Percentiles rank a stretch among this genome's conserved stretches.
These are phyloP conservation scores for Phymorhynchus buccinoides DNA, from an alignment of 1,140 invertebrate genomes.

Conservation along the genomic window DNA sequence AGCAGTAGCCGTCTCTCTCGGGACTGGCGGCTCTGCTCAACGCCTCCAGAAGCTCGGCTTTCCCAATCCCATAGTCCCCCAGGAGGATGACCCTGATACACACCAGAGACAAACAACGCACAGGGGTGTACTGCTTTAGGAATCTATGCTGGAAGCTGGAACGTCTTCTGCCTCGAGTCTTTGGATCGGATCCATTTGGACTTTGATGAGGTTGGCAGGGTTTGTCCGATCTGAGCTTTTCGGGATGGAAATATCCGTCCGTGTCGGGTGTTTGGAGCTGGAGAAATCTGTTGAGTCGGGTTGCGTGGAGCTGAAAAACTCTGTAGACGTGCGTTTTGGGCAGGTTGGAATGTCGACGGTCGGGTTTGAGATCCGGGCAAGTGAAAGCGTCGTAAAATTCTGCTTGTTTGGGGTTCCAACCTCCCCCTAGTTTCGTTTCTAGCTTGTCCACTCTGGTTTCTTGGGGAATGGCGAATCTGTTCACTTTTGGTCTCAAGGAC, in stretches of 20 bases:
- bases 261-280: not conserved
- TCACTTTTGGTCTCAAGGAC: too few relatives aligned
- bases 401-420: too few relatives aligned
- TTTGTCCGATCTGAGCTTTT: not conserved
- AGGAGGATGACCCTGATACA: not conserved
- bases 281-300: not conserved
- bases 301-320: not conserved
- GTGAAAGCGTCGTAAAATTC: too few relatives aligned
- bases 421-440: too few relatives aligned
- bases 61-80: slow-evolving; percentile 9
- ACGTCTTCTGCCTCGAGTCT: too few relatives aligned
- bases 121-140: not conserved
- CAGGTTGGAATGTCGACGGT: too few relatives aligned
- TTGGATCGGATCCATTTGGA: too few relatives aligned
- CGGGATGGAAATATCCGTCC: not conserved
- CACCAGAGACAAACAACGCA: not conserved
- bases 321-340: too few relatives aligned
- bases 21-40: not conserved
- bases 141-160: not conserved
- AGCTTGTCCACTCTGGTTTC: too few relatives aligned
- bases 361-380: too few relatives aligned
- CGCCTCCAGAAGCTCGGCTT: not conserved
- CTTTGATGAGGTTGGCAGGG: too few relatives aligned
- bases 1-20: not conserved
- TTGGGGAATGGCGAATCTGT: too few relatives aligned